Conservation (phyloP, 2,113 vertebrate genomes). For the Cochlearius cochlearius region DNA sequence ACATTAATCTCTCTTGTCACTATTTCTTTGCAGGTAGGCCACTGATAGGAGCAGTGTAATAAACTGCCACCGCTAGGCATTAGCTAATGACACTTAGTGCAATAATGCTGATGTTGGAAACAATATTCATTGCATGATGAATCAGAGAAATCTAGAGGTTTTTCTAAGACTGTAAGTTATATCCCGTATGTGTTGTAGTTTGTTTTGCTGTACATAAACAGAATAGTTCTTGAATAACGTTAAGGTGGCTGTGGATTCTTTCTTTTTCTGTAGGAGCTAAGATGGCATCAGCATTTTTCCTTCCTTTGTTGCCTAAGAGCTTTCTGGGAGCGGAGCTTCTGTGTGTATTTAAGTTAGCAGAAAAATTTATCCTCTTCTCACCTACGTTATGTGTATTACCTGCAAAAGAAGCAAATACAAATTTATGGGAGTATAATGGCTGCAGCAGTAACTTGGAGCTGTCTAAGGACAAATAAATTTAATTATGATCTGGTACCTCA, state of each 20-base stretch:
- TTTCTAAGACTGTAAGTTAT: not conserved
- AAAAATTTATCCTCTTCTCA: not conserved
- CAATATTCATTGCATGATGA: not conserved
- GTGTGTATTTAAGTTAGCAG: not conserved
- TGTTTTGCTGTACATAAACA: not conserved
- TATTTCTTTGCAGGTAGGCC: slow-evolving; percentile 64
- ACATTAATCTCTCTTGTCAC: slow-evolving; percentile 59
- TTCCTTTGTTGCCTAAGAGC: not conserved
- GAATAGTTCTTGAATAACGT: not conserved
- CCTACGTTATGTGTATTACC: not conserved
- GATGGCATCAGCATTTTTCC: not conserved
- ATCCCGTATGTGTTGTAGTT: not conserved
- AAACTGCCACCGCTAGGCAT: slow-evolving; percentile 40
- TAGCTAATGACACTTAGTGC: slow-evolving; percentile 27
- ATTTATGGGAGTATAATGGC: not conserved
- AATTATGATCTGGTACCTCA: not conserved
- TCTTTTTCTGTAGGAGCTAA: not conserved
- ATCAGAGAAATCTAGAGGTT: not conserved
- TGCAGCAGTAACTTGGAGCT: not conserved
- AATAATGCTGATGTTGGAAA: not conserved
- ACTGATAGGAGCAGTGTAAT: slow-evolving; percentile 39
- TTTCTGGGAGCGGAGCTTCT: not conserved
- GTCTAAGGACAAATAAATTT: not conserved
- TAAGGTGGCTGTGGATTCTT: not conserved
- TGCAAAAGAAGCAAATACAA: not conserved